Percentiles rank a stretch among this genome's conserved stretches.
Conservation (phyloP, 2,797 vertebrate genomes). For the Pipistrellus pygmaeus region DNA sequence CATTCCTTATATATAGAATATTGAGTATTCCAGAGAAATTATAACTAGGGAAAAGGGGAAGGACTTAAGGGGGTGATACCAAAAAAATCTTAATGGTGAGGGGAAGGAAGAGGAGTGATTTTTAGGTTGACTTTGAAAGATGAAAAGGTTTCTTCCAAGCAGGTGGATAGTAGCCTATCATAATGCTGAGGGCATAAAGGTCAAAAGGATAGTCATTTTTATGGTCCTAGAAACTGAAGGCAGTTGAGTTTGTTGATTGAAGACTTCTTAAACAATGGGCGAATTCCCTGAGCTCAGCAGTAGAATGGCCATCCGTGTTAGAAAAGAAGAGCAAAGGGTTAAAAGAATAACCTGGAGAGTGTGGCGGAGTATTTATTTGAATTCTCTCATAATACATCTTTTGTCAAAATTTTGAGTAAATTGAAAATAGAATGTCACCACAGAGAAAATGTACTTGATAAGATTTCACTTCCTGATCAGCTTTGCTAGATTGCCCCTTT, state of each 20-base stretch:
- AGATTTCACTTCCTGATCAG: conserved; percentile 1
- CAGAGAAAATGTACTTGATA: conserved; percentile 17
- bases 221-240: background rate
- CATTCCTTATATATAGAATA: background rate
- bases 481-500: background rate
- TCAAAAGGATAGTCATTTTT: background rate
- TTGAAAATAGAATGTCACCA: conserved; percentile 16
- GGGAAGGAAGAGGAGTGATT: background rate
- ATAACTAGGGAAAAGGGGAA: background rate
- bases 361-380: background rate
- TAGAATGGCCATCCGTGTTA: background rate
- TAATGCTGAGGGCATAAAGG: background rate
- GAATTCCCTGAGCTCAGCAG: background rate
- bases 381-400: background rate
- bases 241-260: background rate
- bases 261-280: background rate
- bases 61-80: background rate
- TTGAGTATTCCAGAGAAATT: background rate
- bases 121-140: background rate
- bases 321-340: background rate
- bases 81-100: background rate
- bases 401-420: background rate
- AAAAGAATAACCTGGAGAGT: background rate
- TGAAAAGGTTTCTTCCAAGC: background rate
- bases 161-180: background rate